Base-by-base conservation (phyloP, 2,888 invertebrate genomes). In the Pollenia amentaria region DNA sequence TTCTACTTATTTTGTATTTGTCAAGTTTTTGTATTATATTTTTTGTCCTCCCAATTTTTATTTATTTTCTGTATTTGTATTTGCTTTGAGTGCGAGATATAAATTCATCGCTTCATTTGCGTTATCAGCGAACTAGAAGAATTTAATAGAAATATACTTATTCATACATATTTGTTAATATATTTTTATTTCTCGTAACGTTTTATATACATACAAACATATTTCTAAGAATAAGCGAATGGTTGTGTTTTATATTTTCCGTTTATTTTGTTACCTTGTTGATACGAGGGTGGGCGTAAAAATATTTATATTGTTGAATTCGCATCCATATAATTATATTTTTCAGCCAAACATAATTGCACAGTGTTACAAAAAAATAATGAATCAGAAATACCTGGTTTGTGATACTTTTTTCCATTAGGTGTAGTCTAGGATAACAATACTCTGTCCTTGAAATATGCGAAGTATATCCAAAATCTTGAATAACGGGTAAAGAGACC, bases 51-150 rank as follows among this genome's bases (percentile, higher is more conserved):
- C 14, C 12, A 42, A 51, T 46, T 46, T 46, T 65, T 67, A 57
- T 81, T 48, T 64, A 55, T 67, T 81, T 67, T 55, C 40, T 75
- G n/a, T 53, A 21, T 72, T 69, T 80, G 55, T 73, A 29, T 60
- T 83, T 87, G 51, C 81, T 83, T 87, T 86, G 77, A 55, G 73
- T 73, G 67, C 60, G 38, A 79, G 60, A 72, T 64, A 84, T 67
- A 84, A 76, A 85, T 88, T 89, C 81, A 84, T 83, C 88, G 88
- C 88, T 89, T 89, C 89, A 89, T 89, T 89, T 89, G 87, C 70
- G 79, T 62, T 82, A 75, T 78, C 88, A 88, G 72, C 87, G 84
- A 89, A 80, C 70, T 86, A 88, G 78, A 85, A 89, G 87, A 89
- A 88, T 89, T 89, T 89, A 89, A 89, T 89, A 88, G 87, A 84